Conservation (phyloP, 2,113 vertebrate genomes). For the Paedocypris sp. region DNA sequence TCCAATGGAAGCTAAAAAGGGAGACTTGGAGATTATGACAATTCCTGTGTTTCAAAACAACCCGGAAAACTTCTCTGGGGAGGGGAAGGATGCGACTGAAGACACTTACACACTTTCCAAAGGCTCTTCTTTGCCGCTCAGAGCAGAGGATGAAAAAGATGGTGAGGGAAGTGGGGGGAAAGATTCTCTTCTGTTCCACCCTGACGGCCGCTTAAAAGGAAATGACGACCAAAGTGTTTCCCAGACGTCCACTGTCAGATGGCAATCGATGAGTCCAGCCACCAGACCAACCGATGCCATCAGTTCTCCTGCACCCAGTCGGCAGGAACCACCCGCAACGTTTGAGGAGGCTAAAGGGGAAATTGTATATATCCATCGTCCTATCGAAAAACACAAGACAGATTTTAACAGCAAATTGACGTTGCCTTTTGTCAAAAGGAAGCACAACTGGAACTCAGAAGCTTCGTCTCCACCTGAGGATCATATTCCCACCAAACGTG, state of each 20-base stretch:
- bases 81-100: conserved; percentile 50
- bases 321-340: background rate
- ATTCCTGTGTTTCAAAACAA: conserved; percentile 46
- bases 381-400: conserved; percentile 27
- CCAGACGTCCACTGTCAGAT: conserved; percentile 47
- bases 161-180: conserved; percentile 52
- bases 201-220: conserved; percentile 17
- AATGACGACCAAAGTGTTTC: conserved; percentile 21
- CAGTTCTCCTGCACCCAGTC: conserved; percentile 2
- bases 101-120: conserved; percentile 28
- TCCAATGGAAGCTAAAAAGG: conserved; percentile 60
- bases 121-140: background rate
- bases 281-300: conserved; percentile 6
- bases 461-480: conserved; percentile 2
- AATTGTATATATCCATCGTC: conserved; percentile 43
- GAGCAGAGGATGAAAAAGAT: conserved; percentile 42
- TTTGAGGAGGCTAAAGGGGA: conserved; percentile 53
- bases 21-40: conserved; percentile 52
- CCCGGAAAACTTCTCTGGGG: conserved; percentile 62
- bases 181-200: conserved; percentile 27
- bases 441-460: no score
- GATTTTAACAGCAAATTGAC: conserved; percentile 20
- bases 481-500: conserved; percentile 26
- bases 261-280: conserved; percentile 49
- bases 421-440: conserved; percentile 30